phyloP scores from a whole-genome alignment of 1,140 invertebrate genomes.

The Drosophila azteca region DNA sequence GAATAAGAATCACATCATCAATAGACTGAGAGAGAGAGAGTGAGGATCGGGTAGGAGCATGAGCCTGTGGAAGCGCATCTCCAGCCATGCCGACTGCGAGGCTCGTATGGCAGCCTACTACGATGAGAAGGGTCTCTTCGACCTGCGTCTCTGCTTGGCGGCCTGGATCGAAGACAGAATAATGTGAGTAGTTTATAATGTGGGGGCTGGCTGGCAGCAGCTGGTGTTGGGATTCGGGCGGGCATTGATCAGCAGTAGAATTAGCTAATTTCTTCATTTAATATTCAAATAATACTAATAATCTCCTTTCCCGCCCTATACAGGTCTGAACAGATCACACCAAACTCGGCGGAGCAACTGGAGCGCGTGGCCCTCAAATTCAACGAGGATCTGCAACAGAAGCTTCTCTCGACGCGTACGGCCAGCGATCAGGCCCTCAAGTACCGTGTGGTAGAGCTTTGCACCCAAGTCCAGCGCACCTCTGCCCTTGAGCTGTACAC shows the following conservation, averaged over 20 bases:
- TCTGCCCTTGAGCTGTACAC: slow-evolving; percentile 72
- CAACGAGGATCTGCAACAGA: slow-evolving; percentile 76
- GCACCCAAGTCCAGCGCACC: slow-evolving; percentile 64
- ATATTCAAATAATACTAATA: no score
- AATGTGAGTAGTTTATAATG: slow-evolving; percentile 71
- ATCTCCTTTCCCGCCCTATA: not conserved
- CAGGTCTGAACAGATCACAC: slow-evolving; percentile 74
- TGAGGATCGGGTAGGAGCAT: slow-evolving; percentile 52
- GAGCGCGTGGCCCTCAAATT: slow-evolving; percentile 70
- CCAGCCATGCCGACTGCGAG: slow-evolving; percentile 74
- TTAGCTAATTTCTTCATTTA: no score
- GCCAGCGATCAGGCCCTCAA: slow-evolving; percentile 70
- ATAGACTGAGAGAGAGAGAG: not conserved
- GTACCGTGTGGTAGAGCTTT: slow-evolving; percentile 75
- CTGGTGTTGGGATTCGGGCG: not conserved
- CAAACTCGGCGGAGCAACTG: slow-evolving; percentile 60
- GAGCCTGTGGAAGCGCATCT: slow-evolving; percentile 82
- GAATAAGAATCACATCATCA: no score
- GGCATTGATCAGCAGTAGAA: no score
- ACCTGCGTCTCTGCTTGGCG: slow-evolving; percentile 78
- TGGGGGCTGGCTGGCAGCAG: slow-evolving; percentile 3
- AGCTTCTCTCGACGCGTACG: slow-evolving; percentile 66
- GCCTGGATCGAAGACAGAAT: slow-evolving; percentile 82
- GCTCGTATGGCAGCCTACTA: slow-evolving; percentile 80
- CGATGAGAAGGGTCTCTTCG: slow-evolving; percentile 78